Evolutionary conservation across 2,888 invertebrate species (phyloP).

Genomic region (Cheilosia variabilis): DNA sequence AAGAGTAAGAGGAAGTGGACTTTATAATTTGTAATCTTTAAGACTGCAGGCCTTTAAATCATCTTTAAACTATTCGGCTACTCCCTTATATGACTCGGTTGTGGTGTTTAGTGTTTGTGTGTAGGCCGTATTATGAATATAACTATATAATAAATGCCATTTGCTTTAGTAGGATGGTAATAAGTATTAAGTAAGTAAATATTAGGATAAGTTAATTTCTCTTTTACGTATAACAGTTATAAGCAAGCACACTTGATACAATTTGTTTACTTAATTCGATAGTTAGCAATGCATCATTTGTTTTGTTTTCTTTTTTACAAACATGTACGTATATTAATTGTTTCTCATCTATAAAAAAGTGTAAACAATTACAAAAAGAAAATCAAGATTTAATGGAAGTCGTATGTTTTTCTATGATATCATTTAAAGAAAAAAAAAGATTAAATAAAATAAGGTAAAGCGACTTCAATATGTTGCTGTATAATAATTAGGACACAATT

Average conservation of each 20-base stretch:
- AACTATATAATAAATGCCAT: constrained; percentile 14
- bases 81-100: background rate
- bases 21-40: background rate
- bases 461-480: background rate
- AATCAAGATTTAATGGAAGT: no score
- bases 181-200: constrained; percentile 38
- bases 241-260: constrained; percentile 52
- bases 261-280: constrained; percentile 18
- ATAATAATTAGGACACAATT: background rate
- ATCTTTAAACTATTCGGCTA: constrained; percentile 8
- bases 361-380: background rate
- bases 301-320: constrained; percentile 3
- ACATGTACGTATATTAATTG: constrained; percentile 8
- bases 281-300: constrained; percentile 41
- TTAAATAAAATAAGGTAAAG: background rate
- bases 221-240: constrained; percentile 12
- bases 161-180: constrained; percentile 26
- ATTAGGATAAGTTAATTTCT: constrained; percentile 30
- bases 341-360: constrained; percentile 15
- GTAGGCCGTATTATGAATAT: background rate
- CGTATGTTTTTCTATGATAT: no score
- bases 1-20: constrained; percentile 22
- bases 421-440: no score
- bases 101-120: background rate
- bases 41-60: background rate